Evolutionary conservation across 2,113 vertebrate species (phyloP).

Genomic region (Eubucco bourcierii): DNA sequence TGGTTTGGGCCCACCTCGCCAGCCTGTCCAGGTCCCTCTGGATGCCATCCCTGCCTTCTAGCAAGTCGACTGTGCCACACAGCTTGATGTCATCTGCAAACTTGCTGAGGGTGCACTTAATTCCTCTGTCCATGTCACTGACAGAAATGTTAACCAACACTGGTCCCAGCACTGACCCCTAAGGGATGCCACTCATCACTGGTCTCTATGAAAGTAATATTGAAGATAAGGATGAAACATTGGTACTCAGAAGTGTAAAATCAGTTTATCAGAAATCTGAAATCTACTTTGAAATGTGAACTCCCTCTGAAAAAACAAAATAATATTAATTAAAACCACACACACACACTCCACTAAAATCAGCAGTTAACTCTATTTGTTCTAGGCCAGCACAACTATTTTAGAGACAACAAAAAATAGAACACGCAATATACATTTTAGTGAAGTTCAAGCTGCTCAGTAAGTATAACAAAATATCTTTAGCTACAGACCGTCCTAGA

Average conservation of each 20-base stretch:
- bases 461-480: accelerated
- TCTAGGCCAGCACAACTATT: background rate
- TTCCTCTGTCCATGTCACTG: too few species aligned
- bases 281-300: background rate
- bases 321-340: too few species aligned
- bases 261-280: background rate
- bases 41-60: too few species aligned
- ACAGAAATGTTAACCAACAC: too few species aligned
- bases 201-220: background rate
- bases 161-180: too few species aligned
- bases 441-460: background rate
- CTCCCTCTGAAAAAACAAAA: background rate
- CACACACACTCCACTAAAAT: background rate
- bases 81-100: too few species aligned
- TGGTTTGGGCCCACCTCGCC: too few species aligned
- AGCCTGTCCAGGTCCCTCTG: too few species aligned
- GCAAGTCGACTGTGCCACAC: too few species aligned
- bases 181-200: too few species aligned
- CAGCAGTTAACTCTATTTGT: background rate
- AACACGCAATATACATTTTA: background rate
- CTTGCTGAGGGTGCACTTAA: too few species aligned
- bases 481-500: background rate
- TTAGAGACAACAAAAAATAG: background rate
- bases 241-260: background rate
- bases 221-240: background rate